Percentiles rank a stretch among this genome's conserved stretches.
Evolutionary conservation across 2,113 vertebrate genomes (phyloP).

Genomic region (Bubo blakistoni): DNA sequence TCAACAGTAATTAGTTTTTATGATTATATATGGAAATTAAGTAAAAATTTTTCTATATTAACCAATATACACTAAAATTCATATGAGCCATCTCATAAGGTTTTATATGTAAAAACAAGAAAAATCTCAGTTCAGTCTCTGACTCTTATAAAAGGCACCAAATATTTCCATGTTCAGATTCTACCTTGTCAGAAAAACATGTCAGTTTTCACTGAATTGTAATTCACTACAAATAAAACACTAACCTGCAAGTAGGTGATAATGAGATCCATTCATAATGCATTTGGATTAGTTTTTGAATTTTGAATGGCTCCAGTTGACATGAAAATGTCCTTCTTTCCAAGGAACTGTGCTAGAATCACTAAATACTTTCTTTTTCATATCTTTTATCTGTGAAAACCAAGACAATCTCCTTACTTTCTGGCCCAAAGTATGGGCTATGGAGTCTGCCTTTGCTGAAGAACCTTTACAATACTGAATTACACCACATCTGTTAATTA

Average conservation of each 20-base stretch:
- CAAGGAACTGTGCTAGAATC: background rate
- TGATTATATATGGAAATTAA: background rate
- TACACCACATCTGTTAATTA: constrained; percentile 20
- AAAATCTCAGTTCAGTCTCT: background rate
- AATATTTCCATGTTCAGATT: background rate
- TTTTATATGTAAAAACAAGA: background rate
- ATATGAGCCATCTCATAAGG: background rate
- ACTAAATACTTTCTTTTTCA: background rate
- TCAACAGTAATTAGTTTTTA: background rate
- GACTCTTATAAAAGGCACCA: background rate
- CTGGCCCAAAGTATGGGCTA: background rate
- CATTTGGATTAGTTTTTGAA: background rate
- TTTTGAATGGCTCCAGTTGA: background rate
- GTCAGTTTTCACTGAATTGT: background rate
- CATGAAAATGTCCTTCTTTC: background rate
- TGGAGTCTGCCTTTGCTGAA: background rate
- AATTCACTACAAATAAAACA: background rate
- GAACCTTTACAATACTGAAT: constrained; percentile 4
- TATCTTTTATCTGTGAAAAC: background rate
- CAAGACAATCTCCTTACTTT: background rate
- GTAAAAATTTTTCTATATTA: background rate
- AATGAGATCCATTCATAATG: background rate
- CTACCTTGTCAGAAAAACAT: background rate
- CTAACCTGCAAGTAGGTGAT: background rate
- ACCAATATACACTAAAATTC: background rate